Evolutionary conservation across 2,113 vertebrate genomes (phyloP), one percentile per base, ranked within the genome.

Genomic region (Pteruthius melanotis): DNA sequence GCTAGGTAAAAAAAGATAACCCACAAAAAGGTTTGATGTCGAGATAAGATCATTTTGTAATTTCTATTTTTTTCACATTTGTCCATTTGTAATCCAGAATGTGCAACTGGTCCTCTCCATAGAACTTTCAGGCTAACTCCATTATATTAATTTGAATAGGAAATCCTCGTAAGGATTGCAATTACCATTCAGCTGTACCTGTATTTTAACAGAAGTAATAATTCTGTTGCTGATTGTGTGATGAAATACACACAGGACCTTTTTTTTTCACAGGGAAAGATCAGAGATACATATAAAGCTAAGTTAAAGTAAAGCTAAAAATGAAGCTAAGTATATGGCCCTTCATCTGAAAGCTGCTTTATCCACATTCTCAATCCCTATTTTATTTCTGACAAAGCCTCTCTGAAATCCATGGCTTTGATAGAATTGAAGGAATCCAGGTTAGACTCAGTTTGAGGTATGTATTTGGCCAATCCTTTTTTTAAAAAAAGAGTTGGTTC

Each of bases 1-100:
- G 8, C 13, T 57, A 93, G 84, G 90, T 96, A 80, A 94, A 97
- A 97, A 72, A 96, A 90, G 93, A 75, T 45, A 96, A 94, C 45
- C 66, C 44, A 37, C n/a, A 60, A 5, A 47, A 78, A 37, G 30
- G 18, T 84, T 71, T 75, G 39, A 39, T 79, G 31, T 52, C 56
- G 56, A 52, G 42, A 56, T 59, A 26, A 14, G 17, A 68, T 64
- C 5, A 83, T 95, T 94, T 66, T 24, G 68, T 90, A 84, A 77
- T 95, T 95, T 95, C 71, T 96, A n/a, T 53, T 92, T 97, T 95
- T 94, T 65, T 93, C 80, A 91, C 64, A 88, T 96, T 93, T 65
- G 94, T 96, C 80, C 31, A 44, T 94, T 68, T 79, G 70, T 94
- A 95, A 95, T 92, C 74, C 92, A 96, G 84, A 50, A 97, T 81